phyloP scores from a whole-genome alignment of 2,888 invertebrate species.

The Cantharis rufa region DNA sequence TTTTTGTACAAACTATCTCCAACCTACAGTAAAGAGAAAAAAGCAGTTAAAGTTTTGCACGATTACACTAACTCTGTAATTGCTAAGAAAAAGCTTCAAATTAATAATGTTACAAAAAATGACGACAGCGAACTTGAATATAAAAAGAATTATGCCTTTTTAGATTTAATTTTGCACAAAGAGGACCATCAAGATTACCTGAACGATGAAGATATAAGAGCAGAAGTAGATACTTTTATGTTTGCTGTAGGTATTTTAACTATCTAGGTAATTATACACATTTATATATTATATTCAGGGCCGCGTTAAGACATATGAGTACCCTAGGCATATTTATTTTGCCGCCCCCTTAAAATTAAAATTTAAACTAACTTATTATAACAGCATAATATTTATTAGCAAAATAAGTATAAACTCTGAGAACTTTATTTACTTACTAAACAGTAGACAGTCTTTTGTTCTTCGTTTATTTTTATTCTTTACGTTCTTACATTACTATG shows the following conservation, averaged over 20 bases:
- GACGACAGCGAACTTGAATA: slow-evolving; percentile 52
- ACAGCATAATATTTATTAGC: too few relatives aligned
- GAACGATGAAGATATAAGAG: slow-evolving; percentile 63
- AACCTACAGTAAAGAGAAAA: slow-evolving; percentile 60
- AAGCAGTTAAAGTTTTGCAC: slow-evolving; percentile 57
- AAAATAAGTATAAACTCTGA: too few relatives aligned
- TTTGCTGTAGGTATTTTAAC: slow-evolving; percentile 61
- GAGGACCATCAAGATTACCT: slow-evolving; percentile 61
- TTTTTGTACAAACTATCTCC: slow-evolving; percentile 50
- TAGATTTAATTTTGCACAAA: slow-evolving; percentile 67
- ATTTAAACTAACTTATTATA: too few relatives aligned
- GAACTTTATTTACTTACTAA: too few relatives aligned
- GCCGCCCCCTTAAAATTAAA: too few relatives aligned
- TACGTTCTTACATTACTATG: too few relatives aligned
- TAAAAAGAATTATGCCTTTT: slow-evolving; percentile 67
- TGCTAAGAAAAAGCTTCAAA: slow-evolving; percentile 51
- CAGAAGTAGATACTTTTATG: slow-evolving; percentile 76
- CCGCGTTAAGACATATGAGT: too few relatives aligned
- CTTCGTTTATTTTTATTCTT: too few relatives aligned
- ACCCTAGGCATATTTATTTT: too few relatives aligned
- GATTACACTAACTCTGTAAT: slow-evolving; percentile 63
- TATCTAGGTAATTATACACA: too few relatives aligned
- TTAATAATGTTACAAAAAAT: background rate
- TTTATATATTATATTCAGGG: too few relatives aligned
- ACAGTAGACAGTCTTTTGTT: too few relatives aligned